phyloP scores from a whole-genome alignment of 2,888 invertebrate species.

The Epinotia demarniana region DNA sequence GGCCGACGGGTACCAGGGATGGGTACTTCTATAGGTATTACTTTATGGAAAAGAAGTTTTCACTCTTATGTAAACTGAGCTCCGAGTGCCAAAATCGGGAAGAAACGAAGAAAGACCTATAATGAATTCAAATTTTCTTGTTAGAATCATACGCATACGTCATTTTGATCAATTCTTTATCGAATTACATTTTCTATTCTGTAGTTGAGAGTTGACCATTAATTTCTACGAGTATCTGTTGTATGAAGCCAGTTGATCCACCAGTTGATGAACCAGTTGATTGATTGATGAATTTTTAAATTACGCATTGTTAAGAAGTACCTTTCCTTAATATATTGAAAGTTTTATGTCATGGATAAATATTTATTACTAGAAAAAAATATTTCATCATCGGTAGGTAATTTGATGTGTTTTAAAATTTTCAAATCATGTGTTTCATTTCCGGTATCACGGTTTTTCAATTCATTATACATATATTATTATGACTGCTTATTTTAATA shows the following conservation, averaged over 20 bases:
- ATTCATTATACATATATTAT: neutral
- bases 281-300: neutral
- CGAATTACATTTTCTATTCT: too few relatives aligned
- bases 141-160: too few relatives aligned
- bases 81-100: too few relatives aligned
- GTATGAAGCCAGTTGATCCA: neutral
- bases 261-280: too few relatives aligned
- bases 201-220: too few relatives aligned
- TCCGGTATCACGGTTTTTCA: neutral
- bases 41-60: neutral
- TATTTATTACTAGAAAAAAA: too few relatives aligned
- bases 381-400: too few relatives aligned
- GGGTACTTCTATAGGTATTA: slow-evolving; percentile 3
- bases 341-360: neutral
- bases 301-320: neutral
- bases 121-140: too few relatives aligned
- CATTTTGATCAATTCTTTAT: too few relatives aligned
- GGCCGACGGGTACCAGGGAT: slow-evolving; percentile 20
- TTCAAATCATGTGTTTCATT: too few relatives aligned
- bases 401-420: too few relatives aligned
- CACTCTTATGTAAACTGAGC: neutral
- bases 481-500: neutral
- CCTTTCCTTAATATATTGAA: neutral
- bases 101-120: too few relatives aligned
- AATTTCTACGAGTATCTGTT: neutral